Evolutionary conservation across 1,140 invertebrate genomes (phyloP), one percentile per base, ranked within the genome.

Genomic region (Atopsyche davidsoni): DNA sequence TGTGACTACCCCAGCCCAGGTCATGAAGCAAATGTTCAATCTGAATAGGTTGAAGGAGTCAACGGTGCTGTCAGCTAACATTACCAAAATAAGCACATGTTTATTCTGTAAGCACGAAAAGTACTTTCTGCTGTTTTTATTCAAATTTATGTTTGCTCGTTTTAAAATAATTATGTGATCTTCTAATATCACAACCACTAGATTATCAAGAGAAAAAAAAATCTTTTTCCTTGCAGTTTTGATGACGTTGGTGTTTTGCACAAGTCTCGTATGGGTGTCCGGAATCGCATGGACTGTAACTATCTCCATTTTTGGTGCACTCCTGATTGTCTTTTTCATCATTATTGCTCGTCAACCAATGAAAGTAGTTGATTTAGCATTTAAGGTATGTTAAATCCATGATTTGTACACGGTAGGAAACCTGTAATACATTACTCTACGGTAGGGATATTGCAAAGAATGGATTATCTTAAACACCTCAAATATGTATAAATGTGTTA

Each of bases 61-160:
- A 14, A 79, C 72, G 0, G 57, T 64, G 0, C 70, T 80, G 35
- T 81, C 81, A 0, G 76, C 72, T 16, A 66, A 47, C 21, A 75
- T 82, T 17, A 79, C 79, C 4, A 82, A 81, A 60, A 65, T 70
- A 28, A 72, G 74, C 19, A 73, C 82, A 23, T 60, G 72, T 6
- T 58, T 78, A 2, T 77, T 81, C 34, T 75, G 78, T 79, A 62
- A 75, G 74, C 75, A 22, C 28, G 18, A 23, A 46, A 28, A 35
- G 14, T 32, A 44, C 22, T 47, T 4, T 34, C 9, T 17, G 25
- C 19, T 40, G 38, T 13, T 19, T 43, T 41, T 21, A 21, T 41
- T 3, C 19, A 16, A 41, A 4, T 3, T 43, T 24, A 22, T 24
- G 24, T 22, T 13, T 24, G 11, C 2, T 21, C n/a, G 2, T 43